phyloP scores from a whole-genome alignment of 35 echinoderm and acorn worm genomes.

The Acanthaster planci region DNA sequence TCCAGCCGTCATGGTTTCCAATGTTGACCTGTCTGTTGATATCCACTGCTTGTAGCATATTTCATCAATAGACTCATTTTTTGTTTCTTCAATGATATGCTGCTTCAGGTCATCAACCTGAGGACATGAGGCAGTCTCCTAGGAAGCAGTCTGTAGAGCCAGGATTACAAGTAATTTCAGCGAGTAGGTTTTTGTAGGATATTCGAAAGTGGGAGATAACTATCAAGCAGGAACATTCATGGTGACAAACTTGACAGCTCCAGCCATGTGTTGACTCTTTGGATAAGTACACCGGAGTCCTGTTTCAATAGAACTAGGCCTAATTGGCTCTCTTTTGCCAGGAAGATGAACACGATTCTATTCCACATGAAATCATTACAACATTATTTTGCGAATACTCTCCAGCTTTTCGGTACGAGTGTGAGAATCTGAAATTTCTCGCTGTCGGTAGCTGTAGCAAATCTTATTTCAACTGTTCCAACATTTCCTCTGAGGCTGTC shows the following conservation, averaged over 20 bases:
- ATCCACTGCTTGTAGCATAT: background rate
- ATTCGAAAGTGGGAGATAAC: background rate
- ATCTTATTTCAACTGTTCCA: background rate
- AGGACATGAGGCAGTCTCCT: background rate
- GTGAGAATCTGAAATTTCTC: background rate
- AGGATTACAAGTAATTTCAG: slow-evolving; percentile 1
- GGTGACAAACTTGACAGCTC: background rate
- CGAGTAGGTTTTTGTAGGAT: slow-evolving; percentile 9
- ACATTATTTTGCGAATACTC: background rate
- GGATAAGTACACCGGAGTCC: background rate
- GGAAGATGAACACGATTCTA: background rate
- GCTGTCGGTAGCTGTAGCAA: background rate
- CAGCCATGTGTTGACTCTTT: background rate
- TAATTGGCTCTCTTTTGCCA: background rate
- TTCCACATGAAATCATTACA: background rate
- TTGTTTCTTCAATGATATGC: slow-evolving; percentile 3
- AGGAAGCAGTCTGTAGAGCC: background rate
- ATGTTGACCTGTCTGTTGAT: background rate
- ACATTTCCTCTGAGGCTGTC: background rate
- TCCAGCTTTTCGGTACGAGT: background rate
- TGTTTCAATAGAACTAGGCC: background rate
- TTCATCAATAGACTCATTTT: background rate
- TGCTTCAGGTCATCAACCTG: too few relatives aligned
- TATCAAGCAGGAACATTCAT: background rate
- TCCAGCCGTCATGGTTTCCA: too few relatives aligned